These are phyloP conservation scores for Perdita meconis DNA, from an alignment of 2,888 invertebrate species.

Conservation along the genomic window DNA sequence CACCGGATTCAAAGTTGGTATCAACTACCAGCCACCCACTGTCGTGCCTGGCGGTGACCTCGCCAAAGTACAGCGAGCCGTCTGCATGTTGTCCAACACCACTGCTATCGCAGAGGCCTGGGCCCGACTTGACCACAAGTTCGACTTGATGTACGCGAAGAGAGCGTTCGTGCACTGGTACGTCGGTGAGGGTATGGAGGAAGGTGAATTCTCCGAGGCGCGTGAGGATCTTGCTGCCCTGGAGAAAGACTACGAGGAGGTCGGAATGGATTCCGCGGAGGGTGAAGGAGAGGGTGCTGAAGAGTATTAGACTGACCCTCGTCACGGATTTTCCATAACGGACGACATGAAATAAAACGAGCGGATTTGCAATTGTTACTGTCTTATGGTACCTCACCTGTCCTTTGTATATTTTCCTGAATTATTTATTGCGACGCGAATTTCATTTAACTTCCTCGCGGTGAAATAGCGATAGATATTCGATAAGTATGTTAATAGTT, in stretches of 20 bases:
- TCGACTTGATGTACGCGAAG: conserved; percentile 98
- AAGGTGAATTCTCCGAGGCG: conserved; percentile 94
- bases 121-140: conserved; percentile 98
- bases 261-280: conserved; percentile 87
- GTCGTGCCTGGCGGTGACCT: conserved; percentile 97
- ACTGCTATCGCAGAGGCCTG: conserved; percentile 98
- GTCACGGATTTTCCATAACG: conserved; percentile 35
- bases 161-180: conserved; percentile 98
- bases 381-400: conserved; percentile 21
- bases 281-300: conserved; percentile 84
- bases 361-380: conserved; percentile 42
- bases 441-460: neutral
- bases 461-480: neutral
- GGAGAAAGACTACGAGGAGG: conserved; percentile 91
- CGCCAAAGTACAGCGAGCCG: conserved; percentile 97
- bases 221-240: conserved; percentile 88
- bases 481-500: neutral
- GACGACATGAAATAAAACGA: conserved; percentile 53
- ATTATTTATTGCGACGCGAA: neutral
- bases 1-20: conserved; percentile 92
- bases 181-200: conserved; percentile 94
- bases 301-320: conserved; percentile 71
- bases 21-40: conserved; percentile 97
- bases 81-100: conserved; percentile 99
- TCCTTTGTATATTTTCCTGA: conserved; percentile 30